phyloP scores from a whole-genome alignment of 2,113 vertebrate genomes.

The Stegastes partitus region DNA sequence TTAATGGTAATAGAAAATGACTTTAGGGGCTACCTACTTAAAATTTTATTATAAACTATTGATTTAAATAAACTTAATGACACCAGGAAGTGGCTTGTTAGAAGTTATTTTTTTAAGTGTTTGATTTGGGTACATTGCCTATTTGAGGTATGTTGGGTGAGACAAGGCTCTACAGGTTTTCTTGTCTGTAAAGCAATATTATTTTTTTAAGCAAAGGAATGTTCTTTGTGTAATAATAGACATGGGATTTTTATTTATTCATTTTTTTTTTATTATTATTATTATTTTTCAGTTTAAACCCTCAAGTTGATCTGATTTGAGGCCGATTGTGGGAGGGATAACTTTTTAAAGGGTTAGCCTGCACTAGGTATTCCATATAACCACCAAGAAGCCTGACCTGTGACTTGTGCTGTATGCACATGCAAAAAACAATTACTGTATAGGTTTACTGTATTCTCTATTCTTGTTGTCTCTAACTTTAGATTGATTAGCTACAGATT shows the following conservation, averaged over 20 bases:
- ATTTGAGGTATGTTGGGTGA: conserved; percentile 19
- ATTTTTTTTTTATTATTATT: too few species aligned
- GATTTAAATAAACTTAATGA: conserved; percentile 22
- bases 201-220: background rate
- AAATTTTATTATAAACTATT: conserved; percentile 27
- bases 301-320: background rate
- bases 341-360: conserved; percentile 9
- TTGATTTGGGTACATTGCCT: conserved; percentile 36
- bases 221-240: background rate
- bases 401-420: conserved; percentile 48
- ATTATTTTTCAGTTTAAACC: too few species aligned
- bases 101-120: background rate
- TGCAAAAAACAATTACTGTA: conserved; percentile 68
- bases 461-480: conserved; percentile 80
- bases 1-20: conserved; percentile 44
- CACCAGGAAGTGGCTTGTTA: conserved; percentile 10
- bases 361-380: conserved; percentile 2
- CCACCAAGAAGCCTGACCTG: conserved; percentile 22
- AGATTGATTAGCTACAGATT: conserved; percentile 89
- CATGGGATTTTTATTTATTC: background rate
- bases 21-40: conserved; percentile 23
- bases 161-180: background rate
- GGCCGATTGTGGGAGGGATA: background rate
- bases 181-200: conserved; percentile 10
- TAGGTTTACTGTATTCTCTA: conserved; percentile 67